These are phyloP conservation scores for Spicauda simplicius DNA, from an alignment of 2,888 invertebrate genomes.

Conservation along the genomic window DNA sequence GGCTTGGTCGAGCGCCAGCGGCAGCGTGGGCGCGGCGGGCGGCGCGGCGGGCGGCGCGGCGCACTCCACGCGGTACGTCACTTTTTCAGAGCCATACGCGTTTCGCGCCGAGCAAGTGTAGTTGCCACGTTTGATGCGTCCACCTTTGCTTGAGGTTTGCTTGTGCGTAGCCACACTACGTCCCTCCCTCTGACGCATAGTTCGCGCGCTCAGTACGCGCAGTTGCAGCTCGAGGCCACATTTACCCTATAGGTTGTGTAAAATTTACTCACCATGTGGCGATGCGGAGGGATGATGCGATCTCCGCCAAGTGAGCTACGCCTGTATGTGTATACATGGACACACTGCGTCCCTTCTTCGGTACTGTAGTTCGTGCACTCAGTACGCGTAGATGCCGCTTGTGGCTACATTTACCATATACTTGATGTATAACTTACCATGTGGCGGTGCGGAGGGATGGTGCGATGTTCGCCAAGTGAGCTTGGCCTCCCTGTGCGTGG, in stretches of 20 bases:
- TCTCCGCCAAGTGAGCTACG: constrained; percentile 72
- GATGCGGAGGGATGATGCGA: constrained; percentile 85
- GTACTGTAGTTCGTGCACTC: too few species aligned
- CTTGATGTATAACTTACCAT: constrained; percentile 59
- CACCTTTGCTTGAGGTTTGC: too few species aligned
- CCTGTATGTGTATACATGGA: too few species aligned
- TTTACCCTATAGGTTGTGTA: too few species aligned
- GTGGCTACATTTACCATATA: constrained; percentile 71
- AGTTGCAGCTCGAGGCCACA: too few species aligned
- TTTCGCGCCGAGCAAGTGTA: constrained; percentile 87
- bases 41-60: constrained; percentile 90
- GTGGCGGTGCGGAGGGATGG: constrained; percentile 84
- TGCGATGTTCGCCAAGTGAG: constrained; percentile 79
- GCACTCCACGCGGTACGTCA: constrained; percentile 91
- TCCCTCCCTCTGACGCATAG: too few species aligned
- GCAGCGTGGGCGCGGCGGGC: too few species aligned
- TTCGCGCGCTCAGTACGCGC: too few species aligned
- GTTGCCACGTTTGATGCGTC: too few species aligned
- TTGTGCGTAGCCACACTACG: too few species aligned
- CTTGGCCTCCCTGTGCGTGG: constrained; percentile 87
- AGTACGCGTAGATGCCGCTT: neutral
- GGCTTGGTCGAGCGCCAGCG: constrained; percentile 87
- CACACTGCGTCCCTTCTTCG: too few species aligned
- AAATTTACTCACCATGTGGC: constrained; percentile 63
- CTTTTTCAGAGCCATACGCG: constrained; percentile 92